Conservation (phyloP, 2,113 vertebrate species). For the Sinocyclocheilus rhinocerous region DNA sequence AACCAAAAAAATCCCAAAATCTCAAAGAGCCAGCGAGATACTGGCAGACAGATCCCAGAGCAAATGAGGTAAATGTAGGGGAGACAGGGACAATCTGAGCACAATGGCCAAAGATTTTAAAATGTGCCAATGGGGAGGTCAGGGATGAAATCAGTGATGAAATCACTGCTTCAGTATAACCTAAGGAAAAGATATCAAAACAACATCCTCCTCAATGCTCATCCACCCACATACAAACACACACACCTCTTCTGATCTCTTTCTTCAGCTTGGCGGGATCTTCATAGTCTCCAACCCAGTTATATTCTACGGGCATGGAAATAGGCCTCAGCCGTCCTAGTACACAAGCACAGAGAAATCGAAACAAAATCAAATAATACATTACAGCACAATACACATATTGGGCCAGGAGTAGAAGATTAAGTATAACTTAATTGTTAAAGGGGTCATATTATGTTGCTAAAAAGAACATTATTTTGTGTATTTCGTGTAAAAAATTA, state of each 20-base stretch:
- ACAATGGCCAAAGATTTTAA: conserved; percentile 45
- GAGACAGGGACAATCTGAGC: conserved; percentile 32
- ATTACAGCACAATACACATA: conserved; percentile 42
- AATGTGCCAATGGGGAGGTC: conserved; percentile 52
- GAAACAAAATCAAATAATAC: conserved; percentile 39
- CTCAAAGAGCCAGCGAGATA: conserved; percentile 40
- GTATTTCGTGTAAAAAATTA: too few species aligned
- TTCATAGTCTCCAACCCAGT: conserved; percentile 98
- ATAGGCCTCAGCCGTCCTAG: conserved; percentile 96
- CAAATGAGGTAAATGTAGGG: conserved; percentile 45
- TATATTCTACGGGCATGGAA: conserved; percentile 99
- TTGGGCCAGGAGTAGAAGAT: conserved; percentile 48
- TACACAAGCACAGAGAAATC: conserved; percentile 58
- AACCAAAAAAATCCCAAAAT: conserved; percentile 64
- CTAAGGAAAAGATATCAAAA: conserved; percentile 11
- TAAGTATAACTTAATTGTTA: neutral
- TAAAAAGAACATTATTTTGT: too few species aligned
- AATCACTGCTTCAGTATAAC: conserved; percentile 32
- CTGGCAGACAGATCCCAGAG: conserved; percentile 36
- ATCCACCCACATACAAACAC: conserved; percentile 51
- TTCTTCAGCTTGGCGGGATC: conserved; percentile 95
- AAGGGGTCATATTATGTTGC: too few species aligned
- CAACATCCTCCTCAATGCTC: conserved; percentile 27
- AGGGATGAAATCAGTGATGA: conserved; percentile 59
- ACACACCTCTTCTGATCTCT: conserved; percentile 94